Percentiles rank a stretch among this genome's conserved stretches.
phyloP scores from a whole-genome alignment of 2,113 vertebrate genomes.

The Mola mola region DNA sequence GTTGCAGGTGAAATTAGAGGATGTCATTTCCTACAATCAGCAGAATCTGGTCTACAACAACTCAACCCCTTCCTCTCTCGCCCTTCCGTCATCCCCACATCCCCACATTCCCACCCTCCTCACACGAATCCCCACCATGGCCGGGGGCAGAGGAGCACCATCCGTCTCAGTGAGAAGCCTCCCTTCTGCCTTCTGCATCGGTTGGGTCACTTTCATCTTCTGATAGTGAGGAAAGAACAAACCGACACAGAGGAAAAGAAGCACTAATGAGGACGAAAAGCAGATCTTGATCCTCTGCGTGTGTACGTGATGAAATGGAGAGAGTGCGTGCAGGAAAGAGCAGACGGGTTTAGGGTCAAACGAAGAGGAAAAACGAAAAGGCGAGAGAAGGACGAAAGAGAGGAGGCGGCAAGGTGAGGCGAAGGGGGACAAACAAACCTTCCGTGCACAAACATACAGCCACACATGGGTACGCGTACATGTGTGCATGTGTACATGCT shows the following conservation, averaged over 20 bases:
- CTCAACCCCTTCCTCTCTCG: slow-evolving; percentile 15
- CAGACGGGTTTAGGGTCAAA: slow-evolving; percentile 30
- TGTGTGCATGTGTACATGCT: slow-evolving; percentile 9
- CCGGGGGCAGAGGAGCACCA: slow-evolving; percentile 65
- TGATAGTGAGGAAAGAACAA: slow-evolving; percentile 50
- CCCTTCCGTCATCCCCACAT: slow-evolving; percentile 22
- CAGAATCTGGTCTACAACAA: slow-evolving; percentile 67
- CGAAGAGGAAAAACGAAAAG: slow-evolving; percentile 8
- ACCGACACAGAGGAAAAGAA: slow-evolving; percentile 42
- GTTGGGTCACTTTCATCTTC: slow-evolving; percentile 72
- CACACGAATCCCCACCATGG: slow-evolving; percentile 42
- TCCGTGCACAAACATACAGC: slow-evolving; percentile 24
- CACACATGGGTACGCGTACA: slow-evolving; percentile 5
- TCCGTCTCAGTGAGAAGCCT: slow-evolving; percentile 54
- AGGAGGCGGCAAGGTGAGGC: slow-evolving; percentile 15
- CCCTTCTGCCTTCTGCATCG: slow-evolving; percentile 39
- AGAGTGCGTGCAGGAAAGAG: slow-evolving; percentile 16
- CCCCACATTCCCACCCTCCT: slow-evolving; percentile 10
- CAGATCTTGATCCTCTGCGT: slow-evolving; percentile 29
- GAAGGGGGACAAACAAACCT: slow-evolving; percentile 51
- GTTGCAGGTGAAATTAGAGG: slow-evolving; percentile 75
- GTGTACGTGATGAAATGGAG: slow-evolving; percentile 28
- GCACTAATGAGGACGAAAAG: slow-evolving; percentile 61
- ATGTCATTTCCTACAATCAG: slow-evolving; percentile 80
- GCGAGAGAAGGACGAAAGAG: slow-evolving; percentile 25